Base-by-base conservation (phyloP, 2,888 invertebrate species). In the Pterostichus niger region DNA sequence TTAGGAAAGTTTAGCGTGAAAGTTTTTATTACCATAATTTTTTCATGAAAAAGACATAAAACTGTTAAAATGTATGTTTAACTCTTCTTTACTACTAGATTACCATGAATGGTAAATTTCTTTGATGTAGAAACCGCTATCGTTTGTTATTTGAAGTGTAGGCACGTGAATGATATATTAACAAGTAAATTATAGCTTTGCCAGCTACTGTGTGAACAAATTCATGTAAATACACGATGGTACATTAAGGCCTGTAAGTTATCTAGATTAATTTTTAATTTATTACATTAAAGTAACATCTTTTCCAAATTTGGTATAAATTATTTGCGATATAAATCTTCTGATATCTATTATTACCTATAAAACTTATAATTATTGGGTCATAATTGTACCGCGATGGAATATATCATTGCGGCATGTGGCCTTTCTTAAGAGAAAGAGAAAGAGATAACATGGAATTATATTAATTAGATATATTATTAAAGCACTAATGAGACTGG, bases 391-490 rank as follows among this genome's bases (percentile, higher is more conserved):
- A 79, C 44, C 46, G 10, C 31, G 61, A 79, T 79, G 17, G 13
- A 44, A n/a, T 79, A 61, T 61, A 79, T 61, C 59, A 10, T 59
- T 61, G 61, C n/a, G 61, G 31, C 78, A 79, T 79, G 40, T 79
- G 78, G 61, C 46, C n/a, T 46, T 73, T 24, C 40, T 10, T 33
- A 59, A 61, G 17, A 46, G n/a, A 1, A 24, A 24, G 2, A 24
- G 24, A 24, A 24, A 24, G 2, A 24, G 24, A 49, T 52, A 79
- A 79, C 40, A 52, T 79, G 31, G 46, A 44, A 79, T 79, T 79
- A 79, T 35, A 35, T 64, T 64, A 79, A 79, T 79, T 79, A 75
- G 31, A 49, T 10, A 79, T 59, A 46, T 46, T 79, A 61, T 79
- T 10, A 44, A 61, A 11, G 31, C 78, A 17, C 44, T 79, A 79